Conservation (phyloP, 2,888 invertebrate species). For the Drosophila planitibia region DNA sequence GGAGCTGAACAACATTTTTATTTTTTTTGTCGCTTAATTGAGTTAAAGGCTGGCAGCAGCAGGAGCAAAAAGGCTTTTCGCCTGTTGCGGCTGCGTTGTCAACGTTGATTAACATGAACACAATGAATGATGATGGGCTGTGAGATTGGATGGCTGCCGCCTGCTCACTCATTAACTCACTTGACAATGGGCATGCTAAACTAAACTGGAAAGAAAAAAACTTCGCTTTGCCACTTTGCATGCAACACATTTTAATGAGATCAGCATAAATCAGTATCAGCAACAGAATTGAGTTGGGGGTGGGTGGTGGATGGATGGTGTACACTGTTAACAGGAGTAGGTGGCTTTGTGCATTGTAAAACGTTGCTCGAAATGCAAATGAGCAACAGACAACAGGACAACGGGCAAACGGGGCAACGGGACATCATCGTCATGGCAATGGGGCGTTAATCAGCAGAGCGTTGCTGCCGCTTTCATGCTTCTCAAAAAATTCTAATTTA, state of each 20-base stretch:
- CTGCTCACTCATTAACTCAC: constrained; percentile 27
- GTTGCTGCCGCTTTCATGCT: constrained; percentile 65
- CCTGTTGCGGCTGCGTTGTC: constrained; percentile 74
- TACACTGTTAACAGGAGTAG: not conserved
- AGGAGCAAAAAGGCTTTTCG: constrained; percentile 62
- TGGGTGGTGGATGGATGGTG: constrained; percentile 12
- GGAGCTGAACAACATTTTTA: constrained; percentile 30
- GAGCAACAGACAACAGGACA: constrained; percentile 57
- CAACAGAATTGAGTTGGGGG: constrained; percentile 49
- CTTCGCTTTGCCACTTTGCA: constrained; percentile 70
- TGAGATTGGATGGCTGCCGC: not conserved
- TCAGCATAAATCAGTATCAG: constrained; percentile 81
- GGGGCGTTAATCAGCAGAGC: constrained; percentile 72
- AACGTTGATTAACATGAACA: constrained; percentile 82
- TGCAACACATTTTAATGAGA: constrained; percentile 73
- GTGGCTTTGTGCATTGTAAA: constrained; percentile 32
- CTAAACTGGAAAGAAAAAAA: constrained; percentile 57
- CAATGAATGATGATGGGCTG: constrained; percentile 79
- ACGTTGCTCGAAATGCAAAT: constrained; percentile 70
- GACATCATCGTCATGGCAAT: constrained; percentile 60
- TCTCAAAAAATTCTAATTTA: constrained; percentile 84
- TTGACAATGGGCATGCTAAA: constrained; percentile 51
- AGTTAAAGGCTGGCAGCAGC: constrained; percentile 62
- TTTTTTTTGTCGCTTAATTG: constrained; percentile 60
- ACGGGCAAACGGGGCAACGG: constrained; percentile 2